phyloP scores from a whole-genome alignment of 2,113 vertebrate genomes.

The Forbesichthys papilliferus region DNA sequence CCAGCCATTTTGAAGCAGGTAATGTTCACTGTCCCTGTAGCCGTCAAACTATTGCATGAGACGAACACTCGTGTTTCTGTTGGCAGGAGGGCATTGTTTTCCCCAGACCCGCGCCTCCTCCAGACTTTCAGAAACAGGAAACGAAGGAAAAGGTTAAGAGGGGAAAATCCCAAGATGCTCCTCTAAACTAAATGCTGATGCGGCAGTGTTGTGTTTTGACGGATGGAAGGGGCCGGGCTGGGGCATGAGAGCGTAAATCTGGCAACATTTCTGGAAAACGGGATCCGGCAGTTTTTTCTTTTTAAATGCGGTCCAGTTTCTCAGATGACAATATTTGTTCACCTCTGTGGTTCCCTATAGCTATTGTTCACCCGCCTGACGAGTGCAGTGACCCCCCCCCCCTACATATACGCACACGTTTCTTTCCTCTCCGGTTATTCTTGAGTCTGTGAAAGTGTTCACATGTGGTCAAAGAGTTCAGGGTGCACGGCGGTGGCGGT shows the following conservation, averaged over 20 bases:
- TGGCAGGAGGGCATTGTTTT: slow-evolving; percentile 34
- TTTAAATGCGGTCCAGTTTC: background rate
- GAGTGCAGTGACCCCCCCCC: background rate
- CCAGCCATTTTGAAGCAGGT: background rate
- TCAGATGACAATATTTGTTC: background rate
- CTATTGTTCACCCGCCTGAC: slow-evolving; percentile 14
- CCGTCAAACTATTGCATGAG: slow-evolving; percentile 33
- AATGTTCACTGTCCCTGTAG: background rate
- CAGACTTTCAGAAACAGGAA: slow-evolving; percentile 26
- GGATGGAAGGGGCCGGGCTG: slow-evolving; percentile 32
- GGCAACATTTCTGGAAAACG: slow-evolving; percentile 29
- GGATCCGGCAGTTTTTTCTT: background rate
- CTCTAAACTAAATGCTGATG: slow-evolving; percentile 50
- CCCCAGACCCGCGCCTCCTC: background rate
- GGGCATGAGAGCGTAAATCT: slow-evolving; percentile 1
- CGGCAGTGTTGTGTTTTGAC: slow-evolving; percentile 34
- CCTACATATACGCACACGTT: background rate
- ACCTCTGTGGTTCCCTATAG: background rate
- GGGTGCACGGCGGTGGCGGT: background rate
- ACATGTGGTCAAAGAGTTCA: slow-evolving; percentile 24
- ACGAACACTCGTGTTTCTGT: slow-evolving; percentile 52
- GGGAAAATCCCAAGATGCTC: slow-evolving; percentile 50
- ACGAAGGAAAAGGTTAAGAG: slow-evolving; percentile 34
- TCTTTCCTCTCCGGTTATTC: background rate
- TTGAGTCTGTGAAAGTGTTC: slow-evolving; percentile 19